Base-by-base conservation (phyloP, 2,797 vertebrate species). In the Trachurus trachurus region DNA sequence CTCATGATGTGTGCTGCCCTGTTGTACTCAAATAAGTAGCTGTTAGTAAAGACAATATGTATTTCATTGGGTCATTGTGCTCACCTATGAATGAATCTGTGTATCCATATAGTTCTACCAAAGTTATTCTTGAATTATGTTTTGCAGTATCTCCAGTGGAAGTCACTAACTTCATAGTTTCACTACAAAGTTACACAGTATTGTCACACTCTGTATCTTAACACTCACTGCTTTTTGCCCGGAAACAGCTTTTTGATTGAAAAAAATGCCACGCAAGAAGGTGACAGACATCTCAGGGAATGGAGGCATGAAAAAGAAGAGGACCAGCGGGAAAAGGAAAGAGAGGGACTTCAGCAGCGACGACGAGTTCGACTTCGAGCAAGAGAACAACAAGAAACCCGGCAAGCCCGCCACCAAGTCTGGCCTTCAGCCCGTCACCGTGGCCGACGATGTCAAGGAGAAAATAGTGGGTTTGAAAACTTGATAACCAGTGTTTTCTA, bases 341-440 rank as follows among this genome's bases (percentile, higher is more conserved):
- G 96, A 96, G 49, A 70, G 95, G 6, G 96, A 96, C 63, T 96
- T 96, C 74, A 96, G 96, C 64, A 96, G 95, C 2, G 96, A 96
- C 0, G 96, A 96, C 2, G 96, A 96, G 68, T 96, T 96, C 26
- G 95, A 96, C 75, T 96, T 79, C 8, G 95, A 96, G 73, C 95
- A 96, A 81, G 96, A 96, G 86, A 96, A 96, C 88, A 94, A 95
- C 78, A 96, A 96, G 90, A 96, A 96, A 80, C 89, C 94, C 0
- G 95, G 95, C 11, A 95, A 93, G 47, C 91, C 93, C 1, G 76
- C 93, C 0, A 42, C 92, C 40, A 96, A 96, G 89, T 85, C 94
- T 0, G 94, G 94, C 9, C 91, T 96, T 4, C 95, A 96, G 80
- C 95, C 95, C 0, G 95, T 96, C 76, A 96, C 95, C 1, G 96